A percentile compares a stretch with the other conserved stretches of the same genome.
phyloP scores from a whole-genome alignment of 2,888 invertebrate species.

The Neoitamus cyanurus region DNA sequence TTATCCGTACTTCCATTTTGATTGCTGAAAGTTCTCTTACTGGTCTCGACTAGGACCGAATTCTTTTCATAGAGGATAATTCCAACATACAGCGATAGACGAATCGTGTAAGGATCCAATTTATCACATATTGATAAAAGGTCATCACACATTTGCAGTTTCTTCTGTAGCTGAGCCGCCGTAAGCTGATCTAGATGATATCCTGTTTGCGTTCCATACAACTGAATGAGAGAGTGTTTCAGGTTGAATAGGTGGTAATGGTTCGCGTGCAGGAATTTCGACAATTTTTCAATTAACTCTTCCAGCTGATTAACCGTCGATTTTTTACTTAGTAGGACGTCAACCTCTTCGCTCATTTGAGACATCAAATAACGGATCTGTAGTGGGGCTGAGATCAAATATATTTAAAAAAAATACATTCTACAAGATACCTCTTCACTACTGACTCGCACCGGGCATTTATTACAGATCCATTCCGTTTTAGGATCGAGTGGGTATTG shows the following conservation, averaged over 20 bases:
- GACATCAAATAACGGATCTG: conserved; percentile 71
- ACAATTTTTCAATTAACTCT: conserved; percentile 74
- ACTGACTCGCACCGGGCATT: conserved; percentile 74
- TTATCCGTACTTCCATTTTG: conserved; percentile 7
- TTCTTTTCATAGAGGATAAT: conserved; percentile 81
- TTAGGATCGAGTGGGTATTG: conserved; percentile 76
- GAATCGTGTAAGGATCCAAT: conserved; percentile 79
- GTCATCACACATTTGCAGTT: conserved; percentile 76
- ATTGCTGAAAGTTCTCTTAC: conserved; percentile 60
- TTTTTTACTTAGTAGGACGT: conserved; percentile 70
- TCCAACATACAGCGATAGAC: conserved; percentile 80
- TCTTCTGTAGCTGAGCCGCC: conserved; percentile 72
- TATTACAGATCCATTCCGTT: conserved; percentile 81
- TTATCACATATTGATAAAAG: conserved; percentile 72
- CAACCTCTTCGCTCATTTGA: conserved; percentile 82
- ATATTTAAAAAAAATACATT: conserved; percentile 55
- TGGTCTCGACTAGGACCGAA: conserved; percentile 69
- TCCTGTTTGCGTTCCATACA: conserved; percentile 78
- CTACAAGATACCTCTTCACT: conserved; percentile 71
- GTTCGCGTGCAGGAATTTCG: conserved; percentile 82
- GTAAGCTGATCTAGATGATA: conserved; percentile 69
- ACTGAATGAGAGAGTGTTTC: conserved; percentile 83
- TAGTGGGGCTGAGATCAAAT: not conserved
- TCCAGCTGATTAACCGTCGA: conserved; percentile 72
- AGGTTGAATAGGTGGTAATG: conserved; percentile 86